Conservation (phyloP, 2,888 invertebrate species). For the Limenitis camilla region DNA sequence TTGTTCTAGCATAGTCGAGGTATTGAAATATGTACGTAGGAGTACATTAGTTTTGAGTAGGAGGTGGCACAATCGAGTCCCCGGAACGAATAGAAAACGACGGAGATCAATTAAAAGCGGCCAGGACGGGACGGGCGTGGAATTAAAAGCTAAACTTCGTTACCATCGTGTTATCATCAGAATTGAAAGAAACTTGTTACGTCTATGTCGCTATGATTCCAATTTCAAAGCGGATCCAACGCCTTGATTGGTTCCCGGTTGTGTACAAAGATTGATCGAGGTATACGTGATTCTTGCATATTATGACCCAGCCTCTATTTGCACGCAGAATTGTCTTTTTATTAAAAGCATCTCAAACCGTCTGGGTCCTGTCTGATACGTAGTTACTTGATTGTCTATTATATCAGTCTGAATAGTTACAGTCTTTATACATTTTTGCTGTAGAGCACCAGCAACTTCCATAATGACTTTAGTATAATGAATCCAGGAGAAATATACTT, state of each 20-base stretch:
- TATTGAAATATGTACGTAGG: conserved; percentile 10
- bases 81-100: conserved; percentile 49
- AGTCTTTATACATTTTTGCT: no score
- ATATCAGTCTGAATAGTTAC: conserved; percentile 20
- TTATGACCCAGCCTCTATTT: no score
- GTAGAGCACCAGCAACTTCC: no score
- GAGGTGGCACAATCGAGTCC: conserved; percentile 34
- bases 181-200: conserved; percentile 71
- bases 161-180: conserved; percentile 63
- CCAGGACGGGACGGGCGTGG: conserved; percentile 37
- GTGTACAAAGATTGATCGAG: conserved; percentile 43
- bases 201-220: conserved; percentile 62
- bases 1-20: background rate
- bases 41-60: conserved; percentile 6
- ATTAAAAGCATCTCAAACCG: no score
- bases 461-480: no score
- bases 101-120: conserved; percentile 57
- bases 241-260: conserved; percentile 62
- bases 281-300: conserved; percentile 24
- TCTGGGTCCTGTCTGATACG: no score
- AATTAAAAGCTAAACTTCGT: conserved; percentile 71
- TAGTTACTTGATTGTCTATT: conserved; percentile 25
- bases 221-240: conserved; percentile 67
- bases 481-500: no score
- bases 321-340: no score